Evolutionary conservation across 2,113 vertebrate genomes (phyloP).

Genomic region (Halcyon malimbica): DNA sequence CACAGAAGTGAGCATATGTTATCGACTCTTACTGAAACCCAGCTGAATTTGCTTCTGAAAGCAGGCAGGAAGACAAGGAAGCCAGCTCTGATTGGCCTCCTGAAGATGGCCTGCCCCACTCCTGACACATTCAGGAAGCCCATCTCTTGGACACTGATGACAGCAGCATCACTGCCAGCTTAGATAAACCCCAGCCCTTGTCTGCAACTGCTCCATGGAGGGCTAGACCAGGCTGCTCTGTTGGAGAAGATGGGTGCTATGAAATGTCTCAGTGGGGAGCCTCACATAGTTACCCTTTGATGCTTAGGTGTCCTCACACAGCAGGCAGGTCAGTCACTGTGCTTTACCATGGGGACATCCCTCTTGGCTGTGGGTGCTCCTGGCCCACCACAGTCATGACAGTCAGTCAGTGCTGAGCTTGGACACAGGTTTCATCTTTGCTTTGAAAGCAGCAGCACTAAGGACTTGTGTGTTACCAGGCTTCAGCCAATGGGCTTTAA

Average conservation of each 20-base stretch:
- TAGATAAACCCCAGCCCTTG: not conserved
- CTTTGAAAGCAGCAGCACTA: not conserved
- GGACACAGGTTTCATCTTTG: not conserved
- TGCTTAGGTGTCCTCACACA: not conserved
- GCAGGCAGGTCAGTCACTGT: not conserved
- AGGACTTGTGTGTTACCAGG: not conserved
- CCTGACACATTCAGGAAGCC: not conserved
- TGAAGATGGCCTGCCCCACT: not conserved
- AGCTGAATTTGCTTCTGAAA: not conserved
- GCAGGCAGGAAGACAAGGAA: not conserved
- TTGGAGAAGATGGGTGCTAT: not conserved
- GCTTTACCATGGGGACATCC: not conserved
- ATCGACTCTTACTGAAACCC: not conserved
- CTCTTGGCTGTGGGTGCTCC: accelerated
- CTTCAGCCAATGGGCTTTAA: not conserved
- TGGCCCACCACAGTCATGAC: not conserved
- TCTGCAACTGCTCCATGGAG: not conserved
- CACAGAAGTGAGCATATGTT: not conserved
- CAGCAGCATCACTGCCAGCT: not conserved
- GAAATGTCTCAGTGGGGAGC: not conserved
- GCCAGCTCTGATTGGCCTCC: not conserved
- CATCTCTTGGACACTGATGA: not conserved
- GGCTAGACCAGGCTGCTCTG: not conserved
- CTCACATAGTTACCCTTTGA: not conserved
- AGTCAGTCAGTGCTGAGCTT: not conserved